These are phyloP conservation scores for Leptinotarsa peninsularis DNA, from an alignment of 2,888 invertebrate genomes.

Conservation along the genomic window DNA sequence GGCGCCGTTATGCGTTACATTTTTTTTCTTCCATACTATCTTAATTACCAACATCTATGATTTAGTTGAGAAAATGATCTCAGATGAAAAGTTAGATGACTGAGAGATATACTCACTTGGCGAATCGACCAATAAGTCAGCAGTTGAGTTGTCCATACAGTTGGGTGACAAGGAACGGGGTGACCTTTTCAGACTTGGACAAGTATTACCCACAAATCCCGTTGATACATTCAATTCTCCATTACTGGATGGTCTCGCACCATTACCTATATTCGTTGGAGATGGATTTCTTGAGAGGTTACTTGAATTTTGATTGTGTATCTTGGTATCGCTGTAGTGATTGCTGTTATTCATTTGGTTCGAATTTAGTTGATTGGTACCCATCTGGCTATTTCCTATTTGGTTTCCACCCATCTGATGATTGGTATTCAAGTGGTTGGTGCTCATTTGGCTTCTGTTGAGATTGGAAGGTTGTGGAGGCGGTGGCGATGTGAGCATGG, in stretches of 20 bases:
- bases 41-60: no score
- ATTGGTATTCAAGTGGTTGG: conserved; percentile 21
- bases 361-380: conserved; percentile 42
- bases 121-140: conserved; percentile 83
- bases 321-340: conserved; percentile 60
- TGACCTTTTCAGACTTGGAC: conserved; percentile 73
- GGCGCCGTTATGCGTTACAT: no score
- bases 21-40: no score
- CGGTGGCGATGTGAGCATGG: conserved; percentile 48
- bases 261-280: conserved; percentile 47
- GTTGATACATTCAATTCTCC: conserved; percentile 88
- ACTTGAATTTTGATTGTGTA: conserved; percentile 56
- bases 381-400: conserved; percentile 38
- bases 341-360: conserved; percentile 40
- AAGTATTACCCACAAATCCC: conserved; percentile 72
- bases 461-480: conserved; percentile 37
- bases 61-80: no score
- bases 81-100: not conserved
- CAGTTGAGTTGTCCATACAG: conserved; percentile 73
- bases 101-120: conserved; percentile 78
- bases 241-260: conserved; percentile 72
- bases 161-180: conserved; percentile 74
- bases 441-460: conserved; percentile 46
- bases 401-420: conserved; percentile 29
- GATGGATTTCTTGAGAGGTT: conserved; percentile 62